Evolutionary conservation across 2,888 invertebrate species (phyloP).

Genomic region (Adelphocoris suturalis): DNA sequence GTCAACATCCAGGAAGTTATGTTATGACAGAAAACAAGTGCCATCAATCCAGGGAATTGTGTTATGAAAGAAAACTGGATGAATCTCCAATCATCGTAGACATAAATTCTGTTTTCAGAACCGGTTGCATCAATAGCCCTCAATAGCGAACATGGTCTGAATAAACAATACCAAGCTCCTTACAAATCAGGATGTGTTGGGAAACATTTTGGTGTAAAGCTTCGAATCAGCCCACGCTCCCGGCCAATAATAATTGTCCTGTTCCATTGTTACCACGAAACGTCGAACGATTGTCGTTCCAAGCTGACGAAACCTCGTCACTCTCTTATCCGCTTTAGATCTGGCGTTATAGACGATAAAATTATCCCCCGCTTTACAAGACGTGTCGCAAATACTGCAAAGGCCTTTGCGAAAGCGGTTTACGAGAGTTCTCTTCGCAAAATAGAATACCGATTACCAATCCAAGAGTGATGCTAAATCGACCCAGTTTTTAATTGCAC

Average conservation of each 20-base stretch:
- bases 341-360: conserved; percentile 11
- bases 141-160: too few species aligned
- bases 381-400: not conserved
- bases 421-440: not conserved
- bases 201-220: conserved; percentile 43
- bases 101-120: too few species aligned
- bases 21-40: too few species aligned
- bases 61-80: too few species aligned
- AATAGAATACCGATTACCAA: not conserved
- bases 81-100: too few species aligned
- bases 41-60: too few species aligned
- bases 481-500: not conserved
- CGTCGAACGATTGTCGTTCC: not conserved
- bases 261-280: not conserved
- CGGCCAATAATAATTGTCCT: conserved; percentile 10
- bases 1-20: too few species aligned
- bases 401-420: not conserved
- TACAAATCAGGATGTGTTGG: conserved; percentile 48
- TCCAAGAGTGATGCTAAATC: not conserved
- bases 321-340: not conserved
- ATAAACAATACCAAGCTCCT: not conserved
- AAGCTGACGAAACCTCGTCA: conserved; percentile 6
- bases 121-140: too few species aligned
- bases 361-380: not conserved
- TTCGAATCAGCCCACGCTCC: not conserved